Conservation (phyloP, 1,140 invertebrate species). For the Drosophila teissieri region DNA sequence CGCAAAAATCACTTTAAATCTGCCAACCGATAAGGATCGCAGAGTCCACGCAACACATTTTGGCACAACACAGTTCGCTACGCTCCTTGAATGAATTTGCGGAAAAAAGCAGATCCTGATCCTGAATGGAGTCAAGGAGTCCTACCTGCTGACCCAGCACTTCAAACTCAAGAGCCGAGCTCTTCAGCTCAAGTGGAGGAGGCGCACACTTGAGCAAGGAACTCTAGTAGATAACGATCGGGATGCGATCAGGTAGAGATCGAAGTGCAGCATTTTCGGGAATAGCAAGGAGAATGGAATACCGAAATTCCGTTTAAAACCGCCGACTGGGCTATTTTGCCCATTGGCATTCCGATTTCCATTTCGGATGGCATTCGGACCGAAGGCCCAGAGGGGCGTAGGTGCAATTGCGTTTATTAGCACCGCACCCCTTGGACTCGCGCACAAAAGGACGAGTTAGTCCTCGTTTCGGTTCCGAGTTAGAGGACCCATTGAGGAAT, state of each 20-base stretch:
- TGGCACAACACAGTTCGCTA: conserved; percentile 27
- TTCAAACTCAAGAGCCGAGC: conserved; percentile 67
- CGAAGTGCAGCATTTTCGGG: conserved; percentile 32
- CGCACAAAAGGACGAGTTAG: conserved; percentile 43
- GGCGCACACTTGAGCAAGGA: conserved; percentile 71
- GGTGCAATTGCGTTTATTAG: conserved; percentile 84
- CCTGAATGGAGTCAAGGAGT: conserved; percentile 45
- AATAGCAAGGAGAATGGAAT: conserved; percentile 55
- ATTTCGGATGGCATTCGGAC: conserved; percentile 9
- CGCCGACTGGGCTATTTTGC: conserved; percentile 73
- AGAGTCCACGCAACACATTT: conserved; percentile 14
- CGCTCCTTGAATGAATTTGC: conserved; percentile 57
- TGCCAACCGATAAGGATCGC: conserved; percentile 19
- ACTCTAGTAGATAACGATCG: conserved; percentile 62
- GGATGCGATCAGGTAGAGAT: conserved; percentile 21
- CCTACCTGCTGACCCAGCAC: conserved; percentile 70
- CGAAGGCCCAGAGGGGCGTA: conserved; percentile 70
- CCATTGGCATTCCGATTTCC: conserved; percentile 38
- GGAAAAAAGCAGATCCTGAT: conserved; percentile 23
- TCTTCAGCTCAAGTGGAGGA: conserved; percentile 72
- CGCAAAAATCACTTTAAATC: background rate
- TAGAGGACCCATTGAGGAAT: conserved; percentile 63
- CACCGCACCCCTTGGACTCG: conserved; percentile 64
- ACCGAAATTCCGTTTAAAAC: conserved; percentile 73
- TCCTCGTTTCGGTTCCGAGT: conserved; percentile 30